These are phyloP conservation scores for Syrista parreyssii DNA, from an alignment of 2,888 invertebrate genomes.

Conservation along the genomic window DNA sequence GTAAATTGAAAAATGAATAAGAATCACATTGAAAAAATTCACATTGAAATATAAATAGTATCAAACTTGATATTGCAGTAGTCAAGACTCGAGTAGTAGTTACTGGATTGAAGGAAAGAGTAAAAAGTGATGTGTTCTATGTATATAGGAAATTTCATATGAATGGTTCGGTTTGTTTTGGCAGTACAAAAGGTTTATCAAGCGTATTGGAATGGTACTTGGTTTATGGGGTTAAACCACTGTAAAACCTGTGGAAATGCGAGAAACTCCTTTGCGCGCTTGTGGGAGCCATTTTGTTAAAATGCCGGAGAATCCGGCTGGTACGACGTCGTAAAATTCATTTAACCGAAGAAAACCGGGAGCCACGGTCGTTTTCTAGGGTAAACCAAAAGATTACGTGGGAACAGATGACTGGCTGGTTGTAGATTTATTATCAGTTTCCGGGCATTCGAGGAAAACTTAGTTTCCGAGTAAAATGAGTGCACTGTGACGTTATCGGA, in stretches of 20 bases:
- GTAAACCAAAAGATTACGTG: background rate
- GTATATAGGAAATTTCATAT: background rate
- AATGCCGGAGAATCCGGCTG: background rate
- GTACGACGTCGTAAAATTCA: background rate
- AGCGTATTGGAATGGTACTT: background rate
- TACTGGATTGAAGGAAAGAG: too few relatives aligned
- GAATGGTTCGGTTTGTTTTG: background rate
- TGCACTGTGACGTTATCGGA: background rate
- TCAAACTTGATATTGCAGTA: too few relatives aligned
- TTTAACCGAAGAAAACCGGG: background rate
- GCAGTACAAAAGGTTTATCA: background rate
- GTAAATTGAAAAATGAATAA: too few relatives aligned
- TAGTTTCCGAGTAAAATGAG: background rate
- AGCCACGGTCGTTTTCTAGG: background rate
- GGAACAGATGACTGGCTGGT: background rate
- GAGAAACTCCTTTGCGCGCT: background rate
- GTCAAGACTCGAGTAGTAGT: too few relatives aligned
- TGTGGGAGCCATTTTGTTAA: background rate
- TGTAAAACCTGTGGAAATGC: background rate
- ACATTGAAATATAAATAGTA: too few relatives aligned
- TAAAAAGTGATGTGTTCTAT: background rate
- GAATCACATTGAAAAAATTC: background rate
- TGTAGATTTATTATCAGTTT: background rate
- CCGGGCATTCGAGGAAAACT: background rate
- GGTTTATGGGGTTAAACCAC: background rate